Evolutionary conservation across 2,113 vertebrate genomes (phyloP).

Genomic region (Himantopus leucocephalus): DNA sequence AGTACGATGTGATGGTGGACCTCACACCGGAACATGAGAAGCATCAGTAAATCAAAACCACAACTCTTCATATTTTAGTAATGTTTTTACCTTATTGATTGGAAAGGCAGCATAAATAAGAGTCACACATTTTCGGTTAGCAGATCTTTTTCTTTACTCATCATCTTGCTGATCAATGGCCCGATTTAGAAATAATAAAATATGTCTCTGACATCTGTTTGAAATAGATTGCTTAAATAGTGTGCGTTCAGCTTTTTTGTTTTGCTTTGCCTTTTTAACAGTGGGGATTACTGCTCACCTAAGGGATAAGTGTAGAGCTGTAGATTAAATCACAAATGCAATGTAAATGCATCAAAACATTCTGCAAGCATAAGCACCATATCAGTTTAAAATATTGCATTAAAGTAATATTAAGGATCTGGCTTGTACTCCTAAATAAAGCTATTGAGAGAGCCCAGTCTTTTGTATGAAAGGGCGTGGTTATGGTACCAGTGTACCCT

Average conservation of each 20-base stretch:
- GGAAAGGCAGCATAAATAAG: constrained; percentile 35
- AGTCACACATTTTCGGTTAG: constrained; percentile 28
- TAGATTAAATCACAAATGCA: constrained; percentile 35
- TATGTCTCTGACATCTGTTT: constrained; percentile 47
- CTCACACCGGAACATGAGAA: constrained; percentile 18
- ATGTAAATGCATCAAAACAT: constrained; percentile 32
- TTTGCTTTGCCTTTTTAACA: constrained; percentile 32
- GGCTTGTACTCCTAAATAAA: neutral
- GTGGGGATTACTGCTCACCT: constrained; percentile 22
- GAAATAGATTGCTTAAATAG: constrained; percentile 54
- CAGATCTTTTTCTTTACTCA: constrained; percentile 49
- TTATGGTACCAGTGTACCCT: neutral
- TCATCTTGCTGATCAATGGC: constrained; percentile 50
- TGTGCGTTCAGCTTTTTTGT: constrained; percentile 30
- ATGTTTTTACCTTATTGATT: constrained; percentile 58
- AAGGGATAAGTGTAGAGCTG: neutral
- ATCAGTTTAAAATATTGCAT: neutral
- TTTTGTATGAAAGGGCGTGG: neutral
- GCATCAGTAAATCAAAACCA: constrained; percentile 33
- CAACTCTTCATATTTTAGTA: constrained; percentile 45
- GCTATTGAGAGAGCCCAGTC: neutral
- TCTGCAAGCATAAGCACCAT: constrained; percentile 28
- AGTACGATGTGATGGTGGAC: neutral
- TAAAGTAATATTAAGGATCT: neutral
- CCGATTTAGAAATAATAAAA: constrained; percentile 64